phyloP scores from a whole-genome alignment of 2,113 vertebrate species.

The Catharus bicknelli region DNA sequence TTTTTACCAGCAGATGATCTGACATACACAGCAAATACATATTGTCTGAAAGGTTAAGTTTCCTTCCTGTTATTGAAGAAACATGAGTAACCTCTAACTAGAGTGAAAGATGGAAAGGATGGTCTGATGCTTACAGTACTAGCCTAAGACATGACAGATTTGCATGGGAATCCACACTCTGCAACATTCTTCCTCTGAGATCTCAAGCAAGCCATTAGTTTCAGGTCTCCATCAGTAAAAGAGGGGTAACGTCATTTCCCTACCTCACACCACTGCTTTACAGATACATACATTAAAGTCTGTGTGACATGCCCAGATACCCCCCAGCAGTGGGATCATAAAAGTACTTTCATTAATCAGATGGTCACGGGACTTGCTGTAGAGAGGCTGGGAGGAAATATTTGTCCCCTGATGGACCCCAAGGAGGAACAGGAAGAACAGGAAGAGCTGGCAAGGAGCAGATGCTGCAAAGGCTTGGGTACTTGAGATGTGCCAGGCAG shows the following conservation, averaged over 20 bases:
- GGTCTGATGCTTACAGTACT: neutral
- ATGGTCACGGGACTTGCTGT: neutral
- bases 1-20: conserved; percentile 19
- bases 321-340: neutral
- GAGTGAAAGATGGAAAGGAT: conserved; percentile 16
- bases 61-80: conserved; percentile 39
- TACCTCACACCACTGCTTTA: conserved; percentile 16
- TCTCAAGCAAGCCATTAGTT: conserved; percentile 40
- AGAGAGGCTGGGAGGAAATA: neutral
- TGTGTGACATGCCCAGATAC: neutral
- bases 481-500: neutral
- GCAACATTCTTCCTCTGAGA: conserved; percentile 37
- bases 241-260: conserved; percentile 39
- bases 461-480: neutral
- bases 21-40: neutral
- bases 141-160: conserved; percentile 5
- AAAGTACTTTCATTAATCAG: conserved; percentile 2
- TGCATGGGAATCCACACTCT: neutral
- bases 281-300: neutral
- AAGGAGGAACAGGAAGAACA: neutral
- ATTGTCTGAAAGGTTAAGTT: neutral
- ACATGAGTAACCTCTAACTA: neutral
- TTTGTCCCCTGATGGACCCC: neutral
- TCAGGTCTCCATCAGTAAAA: conserved; percentile 13
- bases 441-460: accelerated